Evolutionary conservation across 2,888 invertebrate species (phyloP).

Genomic region (Hymenopus coronatus): DNA sequence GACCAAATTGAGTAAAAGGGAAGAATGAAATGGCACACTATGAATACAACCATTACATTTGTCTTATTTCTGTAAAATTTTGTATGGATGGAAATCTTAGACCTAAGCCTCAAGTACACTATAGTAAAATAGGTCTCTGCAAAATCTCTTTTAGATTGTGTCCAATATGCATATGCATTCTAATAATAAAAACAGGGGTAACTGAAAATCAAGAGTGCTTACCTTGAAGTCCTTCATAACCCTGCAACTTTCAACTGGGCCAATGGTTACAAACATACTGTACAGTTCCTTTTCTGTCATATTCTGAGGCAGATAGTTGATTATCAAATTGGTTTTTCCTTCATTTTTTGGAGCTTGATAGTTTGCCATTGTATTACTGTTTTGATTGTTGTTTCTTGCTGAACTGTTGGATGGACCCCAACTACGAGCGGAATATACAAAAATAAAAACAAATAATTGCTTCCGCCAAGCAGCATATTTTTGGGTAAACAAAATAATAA

Average conservation of each 20-base stretch:
- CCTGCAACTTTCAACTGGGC: conserved; percentile 84
- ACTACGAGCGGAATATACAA: conserved; percentile 28
- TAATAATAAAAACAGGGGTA: too few species aligned
- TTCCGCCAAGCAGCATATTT: conserved; percentile 23
- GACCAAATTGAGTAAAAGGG: too few species aligned
- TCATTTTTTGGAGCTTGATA: conserved; percentile 29
- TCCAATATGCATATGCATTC: too few species aligned
- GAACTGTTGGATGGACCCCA: conserved; percentile 26
- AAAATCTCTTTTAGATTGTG: too few species aligned
- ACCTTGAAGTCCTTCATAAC: conserved; percentile 90
- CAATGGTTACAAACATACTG: conserved; percentile 83
- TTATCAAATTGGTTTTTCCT: conserved; percentile 75
- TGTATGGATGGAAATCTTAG: too few species aligned
- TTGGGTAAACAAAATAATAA: conserved; percentile 18
- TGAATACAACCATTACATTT: too few species aligned
- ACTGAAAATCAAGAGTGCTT: conserved; percentile 32
- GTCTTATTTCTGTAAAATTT: too few species aligned
- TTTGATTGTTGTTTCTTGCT: conserved; percentile 17
- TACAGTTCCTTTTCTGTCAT: conserved; percentile 89
- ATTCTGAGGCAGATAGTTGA: conserved; percentile 93
- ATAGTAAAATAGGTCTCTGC: too few species aligned
- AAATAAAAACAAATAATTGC: conserved; percentile 28
- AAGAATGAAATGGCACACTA: too few species aligned
- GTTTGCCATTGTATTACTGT: conserved; percentile 22
- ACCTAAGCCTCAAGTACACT: too few species aligned